Evolutionary conservation across 2,797 vertebrate genomes (phyloP).

Genomic region (Fistularia commersonii): DNA sequence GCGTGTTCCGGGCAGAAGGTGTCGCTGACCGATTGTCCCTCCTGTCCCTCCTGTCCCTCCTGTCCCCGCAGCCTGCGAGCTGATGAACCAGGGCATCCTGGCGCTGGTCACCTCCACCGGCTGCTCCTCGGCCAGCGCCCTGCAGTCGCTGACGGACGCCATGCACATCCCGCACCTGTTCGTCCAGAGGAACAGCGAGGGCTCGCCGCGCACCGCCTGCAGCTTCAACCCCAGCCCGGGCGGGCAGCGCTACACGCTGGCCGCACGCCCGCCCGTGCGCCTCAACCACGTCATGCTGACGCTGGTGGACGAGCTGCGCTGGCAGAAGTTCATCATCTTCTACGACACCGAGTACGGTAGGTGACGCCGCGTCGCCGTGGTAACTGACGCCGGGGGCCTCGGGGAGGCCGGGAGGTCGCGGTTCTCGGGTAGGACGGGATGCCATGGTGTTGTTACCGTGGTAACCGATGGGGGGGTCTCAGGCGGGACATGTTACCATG

Average conservation of each 20-base stretch:
- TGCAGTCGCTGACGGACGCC: constrained; percentile 96
- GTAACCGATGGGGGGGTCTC: no score
- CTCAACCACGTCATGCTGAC: constrained; percentile 93
- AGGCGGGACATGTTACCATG: no score
- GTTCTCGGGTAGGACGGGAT: no score
- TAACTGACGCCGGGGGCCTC: no score
- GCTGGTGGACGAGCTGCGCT: constrained; percentile 90
- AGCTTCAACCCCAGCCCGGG: constrained; percentile 86
- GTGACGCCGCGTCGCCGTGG: no score
- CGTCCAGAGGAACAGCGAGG: constrained; percentile 86
- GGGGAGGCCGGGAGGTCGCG: no score
- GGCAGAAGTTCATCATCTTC: constrained; percentile 97
- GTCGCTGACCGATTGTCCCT: constrained; percentile 38
- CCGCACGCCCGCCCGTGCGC: constrained; percentile 87
- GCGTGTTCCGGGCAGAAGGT: no score
- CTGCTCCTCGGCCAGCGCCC: constrained; percentile 90
- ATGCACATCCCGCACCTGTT: constrained; percentile 99
- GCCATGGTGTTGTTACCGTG: no score
- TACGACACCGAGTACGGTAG: constrained; percentile 96
- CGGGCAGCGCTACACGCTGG: constrained; percentile 91
- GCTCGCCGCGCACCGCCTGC: constrained; percentile 90
- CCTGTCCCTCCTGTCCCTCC: neutral
- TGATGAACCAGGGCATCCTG: constrained; percentile 97
- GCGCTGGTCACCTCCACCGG: constrained; percentile 95
- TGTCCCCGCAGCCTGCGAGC: constrained; percentile 83